Base-by-base conservation (phyloP, 2,888 invertebrate species). In the Flexamia atlantica region DNA sequence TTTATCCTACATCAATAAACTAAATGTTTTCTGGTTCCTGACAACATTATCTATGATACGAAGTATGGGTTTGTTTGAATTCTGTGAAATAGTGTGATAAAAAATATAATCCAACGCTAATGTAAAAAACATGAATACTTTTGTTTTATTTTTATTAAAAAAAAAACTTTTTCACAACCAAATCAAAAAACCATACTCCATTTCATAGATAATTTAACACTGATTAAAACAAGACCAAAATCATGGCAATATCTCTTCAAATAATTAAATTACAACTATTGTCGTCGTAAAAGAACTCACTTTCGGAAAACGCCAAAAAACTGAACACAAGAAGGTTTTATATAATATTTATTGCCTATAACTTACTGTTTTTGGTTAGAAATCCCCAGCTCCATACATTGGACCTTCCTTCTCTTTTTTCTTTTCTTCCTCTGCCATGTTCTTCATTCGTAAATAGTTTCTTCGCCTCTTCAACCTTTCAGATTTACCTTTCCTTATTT, bases 11-110 rank as follows among this genome's bases (percentile, higher is more conserved):
- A 53, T 53, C 53, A 53, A 53, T 53, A 53, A 53, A 12, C 17
- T 12, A 53, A 53, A 53, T 12, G 7, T 12, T 53, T 53, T 53
- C n/a, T 53, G 53, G 4, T 53, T 53, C 53, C 53, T 53, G 20
- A 17, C 53, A 53, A 4, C 20, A 53, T 53, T 53, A 53, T 53
- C 53, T n/a, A 53, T 53, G 20, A 53, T 53, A n/a, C 17, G 10
- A n/a, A 53, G 53, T 53, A 53, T 53, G 53, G 53, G 53, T 53
- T 53, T 53, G 20, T n/a, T n/a, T n/a, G 20, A 53, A 12, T n/a
- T 53, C 53, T n/a, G 17, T 7, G 17, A 53, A 53, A 12, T 53
- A n/a, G 53, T 53, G 20, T 53, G 53, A n/a, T 53, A 53, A 53
- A 53, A 53, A n/a, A 7, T 12, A 53, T 40, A 12, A 12, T 53